Evolutionary conservation across 2,113 vertebrate species (phyloP), one percentile per base, ranked within the genome.

Genomic region (Ctenodactylus gundi): DNA sequence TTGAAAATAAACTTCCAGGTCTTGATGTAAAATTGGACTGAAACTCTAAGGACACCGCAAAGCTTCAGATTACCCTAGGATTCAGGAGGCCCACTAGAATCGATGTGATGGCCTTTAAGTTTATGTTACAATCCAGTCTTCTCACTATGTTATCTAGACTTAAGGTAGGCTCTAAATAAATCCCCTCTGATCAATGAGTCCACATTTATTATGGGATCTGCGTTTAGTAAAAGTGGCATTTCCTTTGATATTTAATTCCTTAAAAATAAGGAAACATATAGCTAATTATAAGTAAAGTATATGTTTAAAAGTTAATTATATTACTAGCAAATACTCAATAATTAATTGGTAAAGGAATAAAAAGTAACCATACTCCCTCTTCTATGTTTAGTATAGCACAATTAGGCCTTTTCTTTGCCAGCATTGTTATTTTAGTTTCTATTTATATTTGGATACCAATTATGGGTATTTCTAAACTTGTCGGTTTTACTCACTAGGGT

Each of bases 191-290:
- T 34, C 23, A 73, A 55, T 55, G 46, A 34, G 49, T 57, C 20
- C 57, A 18, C 5, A 20, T 83, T 86, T 93, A 39, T 82, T 46
- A 60, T 4, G 72, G 67, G 85, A 72, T 88, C 88, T 75, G 6
- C 12, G 29, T 78, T 62, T 67, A 60, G 29, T 44, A 49, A 49
- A 75, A 91, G 34, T 57, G 60, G 10, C 46, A 53, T 58, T 88
- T 76, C 8, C 81, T 85, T 75, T 89, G 46, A 93, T 93, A 11
- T 57, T 91, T 68, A 85, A 51, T 31, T 44, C n/a, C 85, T 72
- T 76, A 85, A 88, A 36, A 78, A 64, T 72, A 76, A 93, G 55
- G 57, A 82, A 72, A 89, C 18, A 7, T 88, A 2, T n/a, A 88
- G 25, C 34, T 91, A 39, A 15, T 64, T 77, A 70, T 62, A 94